Base-by-base conservation (phyloP, 2,113 vertebrate genomes). In the Psittacula cyanocephala region DNA sequence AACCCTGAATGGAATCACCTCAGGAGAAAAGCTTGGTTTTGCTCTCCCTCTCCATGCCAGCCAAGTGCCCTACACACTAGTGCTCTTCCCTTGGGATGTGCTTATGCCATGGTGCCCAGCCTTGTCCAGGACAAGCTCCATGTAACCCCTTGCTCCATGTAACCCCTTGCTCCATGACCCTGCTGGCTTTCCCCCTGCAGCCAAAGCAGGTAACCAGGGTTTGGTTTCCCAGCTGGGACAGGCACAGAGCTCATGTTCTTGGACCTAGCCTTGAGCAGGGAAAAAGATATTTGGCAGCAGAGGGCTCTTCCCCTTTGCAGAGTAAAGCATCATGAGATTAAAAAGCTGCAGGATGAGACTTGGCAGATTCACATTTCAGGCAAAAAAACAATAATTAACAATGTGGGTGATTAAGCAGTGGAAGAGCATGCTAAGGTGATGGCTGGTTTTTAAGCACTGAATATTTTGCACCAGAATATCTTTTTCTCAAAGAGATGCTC, bases 101-200 rank as follows among this genome's bases (percentile, higher is more conserved):
- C 27, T 53, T 33, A 18, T 70, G 46, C 64, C 0, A 0, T 13
- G 46, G 29, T 81, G n/a, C 60, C 65, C 35, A 62, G 81, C 53
- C 46, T 75, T 78, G 53, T 41, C 17, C 44, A 50, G 27, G 35
- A 57, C 53, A 41, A 60, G 6, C 25, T 72, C 43, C 8, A 1
- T 17, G 31, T 64, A 78, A 4, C 27, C 9, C 49, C 53, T 55
- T 0, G 0, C 31, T 55, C 70, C 31, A 2, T 53, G 63, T 41
- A 41, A 41, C 18, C 60, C 53, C 33, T 50, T 55, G 31, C 29
- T 55, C 31, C 31, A 2, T 52, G 65, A 23, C 69, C 55, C 28
- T 50, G 5, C 62, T 41, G 39, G n/a, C 37, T 69, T 72, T 74
- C 28, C 17, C 79, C 46, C 23, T 0, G 0, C 31, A 52, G 37